phyloP scores from a whole-genome alignment of 1,140 invertebrate genomes.

The Acromyrmex charruanus region DNA sequence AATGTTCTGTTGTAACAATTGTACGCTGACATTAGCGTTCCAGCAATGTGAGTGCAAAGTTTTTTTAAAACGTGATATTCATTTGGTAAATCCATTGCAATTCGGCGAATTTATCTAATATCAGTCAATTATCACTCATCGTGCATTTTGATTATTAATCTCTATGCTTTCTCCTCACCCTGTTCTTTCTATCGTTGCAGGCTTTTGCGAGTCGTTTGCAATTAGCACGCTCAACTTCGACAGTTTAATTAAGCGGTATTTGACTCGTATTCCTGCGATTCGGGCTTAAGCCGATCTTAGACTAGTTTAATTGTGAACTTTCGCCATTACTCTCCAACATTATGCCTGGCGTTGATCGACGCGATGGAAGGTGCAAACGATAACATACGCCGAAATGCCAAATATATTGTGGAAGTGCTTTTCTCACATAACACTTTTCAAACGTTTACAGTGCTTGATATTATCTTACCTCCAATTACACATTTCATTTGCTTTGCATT shows the following conservation, averaged over 20 bases:
- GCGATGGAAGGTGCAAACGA: conserved; percentile 34
- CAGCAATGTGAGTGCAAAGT: conserved; percentile 52
- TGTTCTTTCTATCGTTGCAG: not conserved
- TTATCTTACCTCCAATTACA: not conserved
- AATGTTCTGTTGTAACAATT: conserved; percentile 41
- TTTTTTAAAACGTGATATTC: conserved; percentile 16
- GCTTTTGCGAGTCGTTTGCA: conserved; percentile 77
- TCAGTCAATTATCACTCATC: conserved; percentile 19
- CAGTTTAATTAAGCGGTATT: conserved; percentile 84
- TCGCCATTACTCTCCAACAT: conserved; percentile 57
- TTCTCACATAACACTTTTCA: not conserved
- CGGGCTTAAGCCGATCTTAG: conserved; percentile 60
- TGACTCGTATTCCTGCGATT: conserved; percentile 63
- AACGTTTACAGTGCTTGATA: not conserved
- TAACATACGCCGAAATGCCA: conserved; percentile 19
- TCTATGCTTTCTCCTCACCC: not conserved
- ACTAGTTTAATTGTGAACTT: conserved; percentile 65
- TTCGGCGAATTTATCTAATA: conserved; percentile 25
- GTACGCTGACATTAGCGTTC: not conserved
- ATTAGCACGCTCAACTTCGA: conserved; percentile 83
- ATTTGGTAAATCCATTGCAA: conserved; percentile 9
- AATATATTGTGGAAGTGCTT: not conserved
- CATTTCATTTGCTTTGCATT: not conserved
- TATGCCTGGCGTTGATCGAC: conserved; percentile 61
- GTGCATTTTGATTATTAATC: conserved; percentile 45